Evolutionary conservation across 2,888 invertebrate genomes (phyloP).

Genomic region (Leptinotarsa juncta): DNA sequence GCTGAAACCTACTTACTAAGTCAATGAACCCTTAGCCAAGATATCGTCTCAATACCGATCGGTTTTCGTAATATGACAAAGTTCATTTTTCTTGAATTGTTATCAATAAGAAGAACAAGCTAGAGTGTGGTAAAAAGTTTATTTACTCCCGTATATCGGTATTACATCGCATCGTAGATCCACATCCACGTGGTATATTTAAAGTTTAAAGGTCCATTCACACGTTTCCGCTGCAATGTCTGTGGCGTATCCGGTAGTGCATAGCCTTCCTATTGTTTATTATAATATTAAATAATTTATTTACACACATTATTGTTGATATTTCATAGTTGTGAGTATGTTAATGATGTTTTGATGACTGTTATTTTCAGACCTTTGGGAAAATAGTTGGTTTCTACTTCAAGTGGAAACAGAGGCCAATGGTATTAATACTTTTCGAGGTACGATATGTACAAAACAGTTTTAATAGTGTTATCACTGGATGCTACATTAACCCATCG

Average conservation of each 20-base stretch:
- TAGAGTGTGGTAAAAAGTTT: background rate
- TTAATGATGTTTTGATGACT: background rate
- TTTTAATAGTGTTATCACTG: too few species aligned
- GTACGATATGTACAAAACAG: too few species aligned
- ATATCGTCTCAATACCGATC: background rate
- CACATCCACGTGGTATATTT: constrained; percentile 6
- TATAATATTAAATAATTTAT: background rate
- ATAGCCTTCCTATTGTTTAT: background rate
- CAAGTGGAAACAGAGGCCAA: too few species aligned
- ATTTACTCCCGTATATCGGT: constrained; percentile 1
- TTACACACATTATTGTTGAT: background rate
- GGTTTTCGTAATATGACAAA: constrained; percentile 16
- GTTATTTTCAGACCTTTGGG: too few species aligned
- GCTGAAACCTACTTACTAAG: constrained; percentile 5
- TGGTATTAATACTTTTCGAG: too few species aligned
- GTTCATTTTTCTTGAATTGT: constrained; percentile 8
- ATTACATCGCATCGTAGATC: background rate
- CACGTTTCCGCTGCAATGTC: background rate
- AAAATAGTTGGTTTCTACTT: too few species aligned
- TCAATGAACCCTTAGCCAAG: constrained; percentile 17
- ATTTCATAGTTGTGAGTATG: background rate
- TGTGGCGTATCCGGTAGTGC: background rate
- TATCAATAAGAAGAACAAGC: constrained; percentile 1
- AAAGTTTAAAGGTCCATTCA: constrained; percentile 9
- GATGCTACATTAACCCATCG: too few species aligned